A percentile compares a stretch with the other conserved stretches of the same genome.
Evolutionary conservation across 2,888 invertebrate species (phyloP).

Genomic region (Dynastes tityus): DNA sequence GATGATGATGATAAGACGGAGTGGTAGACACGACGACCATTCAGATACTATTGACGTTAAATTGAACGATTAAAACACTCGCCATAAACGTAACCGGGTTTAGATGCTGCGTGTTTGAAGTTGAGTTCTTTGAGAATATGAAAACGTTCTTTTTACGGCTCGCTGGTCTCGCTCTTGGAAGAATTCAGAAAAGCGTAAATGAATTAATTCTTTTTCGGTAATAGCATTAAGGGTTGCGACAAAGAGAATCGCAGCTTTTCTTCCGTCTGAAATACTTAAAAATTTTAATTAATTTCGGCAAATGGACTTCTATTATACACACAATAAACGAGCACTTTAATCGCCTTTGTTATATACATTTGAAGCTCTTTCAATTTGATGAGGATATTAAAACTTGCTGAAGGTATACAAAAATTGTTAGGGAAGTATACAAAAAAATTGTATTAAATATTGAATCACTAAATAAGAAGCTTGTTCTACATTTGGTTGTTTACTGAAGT

Average conservation of each 20-base stretch:
- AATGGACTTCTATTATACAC: slow-evolving; percentile 18
- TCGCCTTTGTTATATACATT: slow-evolving; percentile 25
- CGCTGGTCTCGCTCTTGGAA: not conserved
- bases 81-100: not conserved
- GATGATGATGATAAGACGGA: slow-evolving; percentile 14
- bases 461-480: too few relatives aligned
- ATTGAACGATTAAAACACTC: slow-evolving; percentile 46
- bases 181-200: slow-evolving; percentile 38
- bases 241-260: slow-evolving; percentile 28
- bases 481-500: too few relatives aligned
- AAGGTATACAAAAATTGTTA: not conserved
- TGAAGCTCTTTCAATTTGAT: not conserved
- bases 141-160: slow-evolving; percentile 25
- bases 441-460: not conserved
- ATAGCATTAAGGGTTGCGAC: slow-evolving; percentile 27
- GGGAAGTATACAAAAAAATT: not conserved
- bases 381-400: not conserved
- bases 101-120: slow-evolving; percentile 8
- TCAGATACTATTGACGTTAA: slow-evolving; percentile 41
- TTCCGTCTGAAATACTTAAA: slow-evolving; percentile 23
- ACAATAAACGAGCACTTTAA: slow-evolving; percentile 24
- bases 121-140: slow-evolving; percentile 15
- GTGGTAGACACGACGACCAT: slow-evolving; percentile 34
- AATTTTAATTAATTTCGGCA: slow-evolving; percentile 33
- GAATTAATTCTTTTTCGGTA: slow-evolving; percentile 42